phyloP scores from a whole-genome alignment of 2,113 vertebrate species.

The Ariopsis seemanni region DNA sequence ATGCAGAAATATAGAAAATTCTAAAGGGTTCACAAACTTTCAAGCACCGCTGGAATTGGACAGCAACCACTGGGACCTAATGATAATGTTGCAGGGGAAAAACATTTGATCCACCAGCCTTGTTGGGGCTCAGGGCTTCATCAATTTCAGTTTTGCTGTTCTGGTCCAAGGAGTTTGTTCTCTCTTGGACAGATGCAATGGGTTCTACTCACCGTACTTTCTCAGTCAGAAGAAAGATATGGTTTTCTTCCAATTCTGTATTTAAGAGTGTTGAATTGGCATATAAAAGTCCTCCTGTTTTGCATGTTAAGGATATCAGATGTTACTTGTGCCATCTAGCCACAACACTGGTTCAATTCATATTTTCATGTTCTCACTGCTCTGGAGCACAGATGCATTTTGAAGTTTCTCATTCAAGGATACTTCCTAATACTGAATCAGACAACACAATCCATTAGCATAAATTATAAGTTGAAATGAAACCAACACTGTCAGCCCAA shows the following conservation, averaged over 20 bases:
- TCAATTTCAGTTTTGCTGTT: background rate
- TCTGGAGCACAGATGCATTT: no score
- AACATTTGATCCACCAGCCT: background rate
- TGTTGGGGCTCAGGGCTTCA: background rate
- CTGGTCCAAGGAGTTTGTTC: background rate
- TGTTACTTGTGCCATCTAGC: background rate
- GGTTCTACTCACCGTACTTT: background rate
- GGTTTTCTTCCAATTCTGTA: background rate
- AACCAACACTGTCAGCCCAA: background rate
- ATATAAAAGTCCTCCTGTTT: background rate
- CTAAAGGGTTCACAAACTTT: no score
- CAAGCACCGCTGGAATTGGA: background rate
- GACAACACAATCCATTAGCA: background rate
- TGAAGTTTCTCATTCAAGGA: no score
- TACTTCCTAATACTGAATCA: background rate
- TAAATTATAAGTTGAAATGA: background rate
- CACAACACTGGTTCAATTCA: no score
- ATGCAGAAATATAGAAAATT: no score
- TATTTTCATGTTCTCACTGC: no score
- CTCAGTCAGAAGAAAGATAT: background rate
- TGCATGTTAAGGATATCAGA: background rate
- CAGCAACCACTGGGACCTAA: background rate
- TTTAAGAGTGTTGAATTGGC: background rate
- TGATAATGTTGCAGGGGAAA: background rate
- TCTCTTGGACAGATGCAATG: background rate